phyloP scores from a whole-genome alignment of 2,113 vertebrate genomes.

The Ophthalmotilapia sp. region DNA sequence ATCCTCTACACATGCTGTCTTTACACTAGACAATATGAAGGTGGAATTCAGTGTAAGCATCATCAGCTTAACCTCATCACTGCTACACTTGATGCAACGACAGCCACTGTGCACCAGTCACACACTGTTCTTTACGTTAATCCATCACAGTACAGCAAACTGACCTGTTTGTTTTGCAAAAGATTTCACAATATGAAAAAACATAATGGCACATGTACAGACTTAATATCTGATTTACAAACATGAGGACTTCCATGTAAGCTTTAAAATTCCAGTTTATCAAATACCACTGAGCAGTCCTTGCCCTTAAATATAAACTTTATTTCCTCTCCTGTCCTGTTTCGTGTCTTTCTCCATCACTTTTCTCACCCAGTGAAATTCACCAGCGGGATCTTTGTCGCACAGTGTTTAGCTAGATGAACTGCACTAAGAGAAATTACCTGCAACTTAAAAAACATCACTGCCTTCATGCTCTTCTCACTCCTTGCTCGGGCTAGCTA shows the following conservation, averaged over 20 bases:
- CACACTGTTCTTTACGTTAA: background rate
- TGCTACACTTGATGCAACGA: background rate
- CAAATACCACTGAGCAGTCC: background rate
- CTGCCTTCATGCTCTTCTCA: rapidly evolving
- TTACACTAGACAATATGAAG: background rate
- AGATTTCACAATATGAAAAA: background rate
- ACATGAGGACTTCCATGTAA: background rate
- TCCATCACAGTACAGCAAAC: background rate
- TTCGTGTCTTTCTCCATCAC: background rate
- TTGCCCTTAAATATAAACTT: background rate
- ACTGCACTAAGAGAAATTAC: background rate
- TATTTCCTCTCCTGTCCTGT: background rate
- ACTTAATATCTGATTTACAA: background rate
- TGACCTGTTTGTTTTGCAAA: background rate
- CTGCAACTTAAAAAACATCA: background rate
- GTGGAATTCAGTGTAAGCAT: background rate
- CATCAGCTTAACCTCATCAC: background rate
- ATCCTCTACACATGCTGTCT: background rate
- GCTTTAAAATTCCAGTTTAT: background rate
- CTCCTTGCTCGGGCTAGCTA: rapidly evolving
- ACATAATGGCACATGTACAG: background rate
- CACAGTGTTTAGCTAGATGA: background rate
- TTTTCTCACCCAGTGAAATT: background rate
- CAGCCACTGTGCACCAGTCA: background rate
- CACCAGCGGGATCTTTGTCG: rapidly evolving